Evolutionary conservation across 2,888 invertebrate species (phyloP), one percentile per base, ranked within the genome.

Genomic region (Drosophila merina): DNA sequence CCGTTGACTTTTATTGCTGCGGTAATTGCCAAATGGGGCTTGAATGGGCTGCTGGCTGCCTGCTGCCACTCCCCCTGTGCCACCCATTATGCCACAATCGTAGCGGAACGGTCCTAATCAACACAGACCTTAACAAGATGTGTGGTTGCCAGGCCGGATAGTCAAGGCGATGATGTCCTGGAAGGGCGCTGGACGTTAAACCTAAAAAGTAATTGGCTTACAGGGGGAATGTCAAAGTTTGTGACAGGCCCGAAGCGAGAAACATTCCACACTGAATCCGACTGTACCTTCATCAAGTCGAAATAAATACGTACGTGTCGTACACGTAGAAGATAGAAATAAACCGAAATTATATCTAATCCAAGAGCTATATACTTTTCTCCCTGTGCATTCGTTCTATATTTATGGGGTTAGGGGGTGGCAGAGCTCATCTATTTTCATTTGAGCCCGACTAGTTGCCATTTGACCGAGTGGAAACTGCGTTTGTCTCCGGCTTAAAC

Each of bases 21-120:
- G 84, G 84, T 85, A 85, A 86, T 85, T 85, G 86, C 74, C 80
- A 84, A 84, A 84, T 86, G 84, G 86, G 75, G 79, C 84, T 79
- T 80, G 84, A 80, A 78, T 79, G 72, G 70, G 63, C 72, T 57
- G 56, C 12, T 20, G 14, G 14, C 14, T 14, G 14, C 7, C 14
- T 0, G 10, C 6, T 10, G 10, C 55, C 44, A 12, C 10, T 31
- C 9, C 28, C 50, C 36, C 1, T 4, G 33, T 36, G 36, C 5
- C 36, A 36, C n/a, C 36, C 36, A 6, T n/a, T 36, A 2, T 36
- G n/a, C n/a, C 36, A 36, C 36, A 36, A 36, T 51, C 20, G 33
- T 42, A 48, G 26, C n/a, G 50, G 36, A 36, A 38, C 40, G 62
- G 48, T 64, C 51, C 64, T 75, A 79, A 78, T 78, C 77, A 78